Percentiles rank a stretch among this genome's conserved stretches.
These are phyloP conservation scores for Melinaea marsaeus DNA, from an alignment of 2,888 invertebrate species.

Conservation along the genomic window DNA sequence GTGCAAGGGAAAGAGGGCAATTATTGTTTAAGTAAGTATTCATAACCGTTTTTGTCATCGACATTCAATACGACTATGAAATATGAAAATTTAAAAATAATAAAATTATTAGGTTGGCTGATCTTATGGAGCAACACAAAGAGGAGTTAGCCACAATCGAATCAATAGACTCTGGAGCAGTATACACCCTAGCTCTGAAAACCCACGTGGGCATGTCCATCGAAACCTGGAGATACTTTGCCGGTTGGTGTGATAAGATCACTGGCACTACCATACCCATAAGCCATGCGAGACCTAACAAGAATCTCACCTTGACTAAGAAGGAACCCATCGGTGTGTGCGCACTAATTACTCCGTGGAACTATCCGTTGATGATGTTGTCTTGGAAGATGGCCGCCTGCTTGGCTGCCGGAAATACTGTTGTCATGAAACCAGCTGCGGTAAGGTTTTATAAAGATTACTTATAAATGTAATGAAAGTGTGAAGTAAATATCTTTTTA, in stretches of 20 bases:
- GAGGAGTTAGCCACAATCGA: conserved; percentile 97
- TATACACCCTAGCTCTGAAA: conserved; percentile 96
- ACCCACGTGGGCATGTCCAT: conserved; percentile 99
- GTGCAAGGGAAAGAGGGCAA: conserved; percentile 92
- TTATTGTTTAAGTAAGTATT: conserved; percentile 84
- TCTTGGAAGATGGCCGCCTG: conserved; percentile 99
- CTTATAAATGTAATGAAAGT: not conserved
- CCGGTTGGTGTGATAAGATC: conserved; percentile 98
- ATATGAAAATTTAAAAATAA: not conserved
- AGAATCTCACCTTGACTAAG: conserved; percentile 90
- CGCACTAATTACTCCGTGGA: conserved; percentile 97
- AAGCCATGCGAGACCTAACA: conserved; percentile 92
- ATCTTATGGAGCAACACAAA: conserved; percentile 95
- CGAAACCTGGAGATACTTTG: conserved; percentile 97
- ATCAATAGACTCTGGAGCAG: conserved; percentile 95
- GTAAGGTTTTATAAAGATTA: conserved; percentile 54
- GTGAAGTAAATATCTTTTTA: no score
- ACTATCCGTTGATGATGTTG: conserved; percentile 99
- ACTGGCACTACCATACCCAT: conserved; percentile 95
- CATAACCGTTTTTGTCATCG: not conserved
- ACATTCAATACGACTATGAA: not conserved
- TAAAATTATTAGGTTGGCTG: conserved; percentile 84
- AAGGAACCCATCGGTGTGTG: conserved; percentile 96
- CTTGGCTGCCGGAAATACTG: conserved; percentile 96
- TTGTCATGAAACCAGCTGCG: conserved; percentile 96